A percentile compares a stretch with the other conserved stretches of the same genome.
Evolutionary conservation across 2,888 invertebrate genomes (phyloP).

Genomic region (Ditula angustiorana): DNA sequence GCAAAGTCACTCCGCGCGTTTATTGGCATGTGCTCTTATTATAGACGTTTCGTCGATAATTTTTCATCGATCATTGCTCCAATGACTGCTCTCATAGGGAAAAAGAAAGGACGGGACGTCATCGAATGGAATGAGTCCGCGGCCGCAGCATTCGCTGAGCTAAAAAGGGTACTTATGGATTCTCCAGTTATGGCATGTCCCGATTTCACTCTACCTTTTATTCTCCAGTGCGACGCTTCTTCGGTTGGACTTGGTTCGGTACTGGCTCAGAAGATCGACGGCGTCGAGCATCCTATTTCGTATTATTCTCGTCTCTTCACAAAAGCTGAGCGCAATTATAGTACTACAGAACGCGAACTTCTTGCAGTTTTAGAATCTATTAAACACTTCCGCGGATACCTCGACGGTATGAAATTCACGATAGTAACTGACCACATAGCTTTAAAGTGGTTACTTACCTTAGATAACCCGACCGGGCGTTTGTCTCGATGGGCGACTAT

Average conservation of each 20-base stretch:
- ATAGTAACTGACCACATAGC: background rate
- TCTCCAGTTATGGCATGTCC: background rate
- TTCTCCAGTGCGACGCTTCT: background rate
- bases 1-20: background rate
- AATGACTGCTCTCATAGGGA: background rate
- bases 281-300: background rate
- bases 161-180: background rate
- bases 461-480: background rate
- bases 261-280: background rate
- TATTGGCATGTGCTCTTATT: background rate
- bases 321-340: background rate
- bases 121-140: background rate
- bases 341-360: background rate
- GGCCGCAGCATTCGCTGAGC: background rate
- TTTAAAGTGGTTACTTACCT: background rate
- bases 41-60: background rate
- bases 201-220: background rate
- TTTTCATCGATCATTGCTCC: constrained; percentile 9
- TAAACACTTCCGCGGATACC: background rate
- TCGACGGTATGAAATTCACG: background rate
- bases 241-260: background rate
- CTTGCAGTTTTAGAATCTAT: background rate
- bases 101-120: background rate
- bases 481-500: too few relatives aligned
- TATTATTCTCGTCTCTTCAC: background rate